Base-by-base conservation (phyloP, 2,797 vertebrate genomes). In the Xenops minutus region DNA sequence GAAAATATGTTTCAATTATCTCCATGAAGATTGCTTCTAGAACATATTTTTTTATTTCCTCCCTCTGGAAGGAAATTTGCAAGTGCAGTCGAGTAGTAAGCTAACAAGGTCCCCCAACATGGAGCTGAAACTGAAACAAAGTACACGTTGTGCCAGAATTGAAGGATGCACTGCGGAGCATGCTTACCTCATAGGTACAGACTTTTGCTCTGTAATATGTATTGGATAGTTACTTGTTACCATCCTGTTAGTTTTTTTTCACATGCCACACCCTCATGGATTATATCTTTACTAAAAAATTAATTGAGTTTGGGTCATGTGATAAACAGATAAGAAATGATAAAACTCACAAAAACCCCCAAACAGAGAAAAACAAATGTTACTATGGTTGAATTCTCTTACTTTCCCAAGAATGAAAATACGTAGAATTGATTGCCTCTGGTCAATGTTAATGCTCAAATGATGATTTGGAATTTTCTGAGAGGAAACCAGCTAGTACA, bases 61-160 rank as follows among this genome's bases (percentile, higher is more conserved):
- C 44, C 55, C 29, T 87, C 63, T 93, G 91, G 81, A 92, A 85
- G 39, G 16, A 93, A 79, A 94, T 84, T 43, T 92, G n/a, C 36
- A 86, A 41, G 17, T 88, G 37, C 46, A 77, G 29, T 83, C 18
- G 14, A 77, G 49, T 64, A 29, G 27, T 34, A 24, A 90, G 34
- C 15, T 72, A 78, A 55, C 34, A 37, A 37, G 23, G 21, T 80
- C 17, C 36, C 20, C 11, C 21, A 64, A 71, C 22, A 34, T 17
- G 14, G 21, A 68, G 7, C 39, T 74, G 54, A 18, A 12, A 49
- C 12, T 3, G 1, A 72, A 48, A 27, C 3, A 75, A 85, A 88
- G 58, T 30, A 32, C 3, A 15, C 1, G 44, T 37, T 1, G 3
- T 39, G 36, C 10, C n/a, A 54, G 43, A 84, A 78, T 7, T 41